A percentile compares a stretch with the other conserved stretches of the same genome.
phyloP scores from a whole-genome alignment of 2,888 invertebrate genomes.

The Yponomeuta evonymella region DNA sequence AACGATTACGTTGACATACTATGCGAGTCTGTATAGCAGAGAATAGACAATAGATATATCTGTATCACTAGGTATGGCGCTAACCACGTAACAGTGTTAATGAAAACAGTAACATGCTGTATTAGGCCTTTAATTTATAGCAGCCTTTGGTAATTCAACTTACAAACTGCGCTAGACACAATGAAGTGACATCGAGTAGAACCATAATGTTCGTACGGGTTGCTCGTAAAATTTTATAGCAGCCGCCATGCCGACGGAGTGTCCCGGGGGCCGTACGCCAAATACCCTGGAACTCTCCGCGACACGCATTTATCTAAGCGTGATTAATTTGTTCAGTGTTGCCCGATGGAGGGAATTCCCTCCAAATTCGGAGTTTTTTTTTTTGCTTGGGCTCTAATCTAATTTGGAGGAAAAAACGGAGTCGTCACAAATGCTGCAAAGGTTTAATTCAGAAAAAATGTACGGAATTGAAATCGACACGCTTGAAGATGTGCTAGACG shows the following conservation, averaged over 20 bases:
- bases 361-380: too few relatives aligned
- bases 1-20: too few relatives aligned
- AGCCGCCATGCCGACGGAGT: conserved; percentile 49
- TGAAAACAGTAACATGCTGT: neutral
- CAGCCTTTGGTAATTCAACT: conserved; percentile 27
- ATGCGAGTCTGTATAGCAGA: too few relatives aligned
- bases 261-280: conserved; percentile 36
- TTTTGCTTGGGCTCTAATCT: too few relatives aligned
- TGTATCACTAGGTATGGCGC: too few relatives aligned
- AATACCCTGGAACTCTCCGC: conserved; percentile 20
- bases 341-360: too few relatives aligned
- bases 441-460: too few relatives aligned
- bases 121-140: neutral
- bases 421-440: too few relatives aligned
- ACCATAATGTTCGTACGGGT: conserved; percentile 61
- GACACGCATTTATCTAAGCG: conserved; percentile 60
- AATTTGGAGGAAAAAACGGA: too few relatives aligned
- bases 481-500: conserved; percentile 39
- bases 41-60: too few relatives aligned
- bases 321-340: conserved; percentile 60
- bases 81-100: neutral
- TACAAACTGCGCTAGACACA: conserved; percentile 51
- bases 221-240: conserved; percentile 69
- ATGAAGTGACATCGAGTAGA: conserved; percentile 60
- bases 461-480: too few relatives aligned